Evolutionary conservation across 2,888 invertebrate species (phyloP).

Genomic region (Clunio marinus): DNA sequence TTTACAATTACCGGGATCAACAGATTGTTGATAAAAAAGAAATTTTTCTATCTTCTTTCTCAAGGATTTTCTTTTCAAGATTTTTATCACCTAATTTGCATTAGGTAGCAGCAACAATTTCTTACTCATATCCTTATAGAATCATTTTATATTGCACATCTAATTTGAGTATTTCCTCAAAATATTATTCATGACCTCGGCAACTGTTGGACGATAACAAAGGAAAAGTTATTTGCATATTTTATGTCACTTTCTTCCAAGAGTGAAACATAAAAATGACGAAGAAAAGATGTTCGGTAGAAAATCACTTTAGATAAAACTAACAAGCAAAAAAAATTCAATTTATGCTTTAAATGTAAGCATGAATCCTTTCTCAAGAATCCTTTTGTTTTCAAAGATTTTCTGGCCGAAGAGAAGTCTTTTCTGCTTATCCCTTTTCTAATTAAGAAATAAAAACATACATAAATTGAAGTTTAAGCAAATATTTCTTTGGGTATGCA

Average conservation of each 20-base stretch:
- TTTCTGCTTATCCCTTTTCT: constrained; percentile 19
- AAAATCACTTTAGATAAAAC: not conserved
- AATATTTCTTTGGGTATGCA: too few species aligned
- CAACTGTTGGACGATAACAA: not conserved
- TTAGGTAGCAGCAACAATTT: not conserved
- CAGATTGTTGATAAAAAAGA: not conserved
- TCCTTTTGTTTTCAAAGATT: not conserved
- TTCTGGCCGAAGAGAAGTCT: constrained; percentile 3
- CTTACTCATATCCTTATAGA: not conserved
- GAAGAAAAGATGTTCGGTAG: too few species aligned
- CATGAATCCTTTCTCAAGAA: not conserved
- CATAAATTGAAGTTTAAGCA: too few species aligned
- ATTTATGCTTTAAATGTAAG: not conserved
- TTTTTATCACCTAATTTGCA: not conserved
- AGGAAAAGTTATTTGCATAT: not conserved
- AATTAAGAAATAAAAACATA: constrained; percentile 30
- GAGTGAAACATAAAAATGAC: too few species aligned
- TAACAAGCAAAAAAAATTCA: not conserved
- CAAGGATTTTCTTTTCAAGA: constrained; percentile 20
- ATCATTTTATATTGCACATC: not conserved
- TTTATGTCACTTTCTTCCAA: too few species aligned
- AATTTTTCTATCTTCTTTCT: not conserved
- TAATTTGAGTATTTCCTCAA: constrained; percentile 3
- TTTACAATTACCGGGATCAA: too few species aligned
- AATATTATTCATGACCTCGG: not conserved